Conservation (phyloP, 2,888 invertebrate genomes). For the Lasioglossum villosulum region DNA sequence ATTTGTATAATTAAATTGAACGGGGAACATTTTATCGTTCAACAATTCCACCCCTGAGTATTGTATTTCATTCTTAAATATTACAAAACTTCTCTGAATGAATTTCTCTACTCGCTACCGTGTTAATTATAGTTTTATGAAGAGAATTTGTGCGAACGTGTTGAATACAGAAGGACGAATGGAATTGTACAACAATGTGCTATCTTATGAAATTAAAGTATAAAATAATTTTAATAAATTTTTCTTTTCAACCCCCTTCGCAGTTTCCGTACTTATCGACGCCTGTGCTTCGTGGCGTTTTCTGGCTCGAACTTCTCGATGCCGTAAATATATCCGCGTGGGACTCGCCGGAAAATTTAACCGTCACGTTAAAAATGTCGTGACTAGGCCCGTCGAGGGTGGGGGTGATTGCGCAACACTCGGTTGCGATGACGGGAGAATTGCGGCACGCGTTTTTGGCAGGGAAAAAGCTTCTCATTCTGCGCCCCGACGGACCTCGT, state of each 20-base stretch:
- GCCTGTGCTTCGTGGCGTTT: background rate
- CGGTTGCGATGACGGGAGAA: conserved; percentile 32
- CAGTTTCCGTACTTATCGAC: background rate
- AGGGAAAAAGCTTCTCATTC: conserved; percentile 59
- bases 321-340: conserved; percentile 50
- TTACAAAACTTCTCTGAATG: too few species aligned
- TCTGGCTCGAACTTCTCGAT: conserved; percentile 1
- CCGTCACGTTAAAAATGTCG: conserved; percentile 68
- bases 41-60: too few species aligned
- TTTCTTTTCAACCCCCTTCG: background rate
- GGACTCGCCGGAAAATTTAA: conserved; percentile 69
- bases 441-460: conserved; percentile 70
- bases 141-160: too few species aligned
- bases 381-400: conserved; percentile 15
- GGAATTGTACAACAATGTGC: too few species aligned
- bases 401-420: conserved; percentile 66
- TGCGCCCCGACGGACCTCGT: conserved; percentile 4
- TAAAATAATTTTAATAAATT: too few species aligned
- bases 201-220: background rate
- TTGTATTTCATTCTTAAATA: too few species aligned
- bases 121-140: too few species aligned
- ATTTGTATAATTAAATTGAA: too few species aligned
- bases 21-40: too few species aligned
- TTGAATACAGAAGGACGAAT: too few species aligned
- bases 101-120: too few species aligned